These are phyloP conservation scores for Macaca fascicularis DNA, from an alignment of 2,113 vertebrate genomes.

Conservation along the genomic window T2T-MFA8v1.1 NC_088378.1:38614001-38614500, in stretches of 20 bases:
- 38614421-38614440: too few species aligned
- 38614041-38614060: too few species aligned
- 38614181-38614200: not conserved
- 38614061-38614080: not conserved
- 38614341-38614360: too few species aligned
- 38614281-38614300: not conserved
- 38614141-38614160: not conserved
- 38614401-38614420: too few species aligned
- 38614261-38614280: not conserved
- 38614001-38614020: too few species aligned
- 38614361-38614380: too few species aligned
- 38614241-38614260: not conserved
- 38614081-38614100: not conserved
- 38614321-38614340: too few species aligned
- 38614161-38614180: not conserved
- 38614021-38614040: rapidly evolving
- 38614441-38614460: too few species aligned
- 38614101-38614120: not conserved
- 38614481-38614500: too few species aligned
- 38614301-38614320: not conserved
- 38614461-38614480: too few species aligned
- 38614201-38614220: not conserved
- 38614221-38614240: not conserved
- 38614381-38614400: too few species aligned
- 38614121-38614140: not conserved